A percentile compares a stretch with the other conserved stretches of the same genome.
phyloP scores from a whole-genome alignment of 1,140 invertebrate genomes.

The Eupristina koningsbergeri region DNA sequence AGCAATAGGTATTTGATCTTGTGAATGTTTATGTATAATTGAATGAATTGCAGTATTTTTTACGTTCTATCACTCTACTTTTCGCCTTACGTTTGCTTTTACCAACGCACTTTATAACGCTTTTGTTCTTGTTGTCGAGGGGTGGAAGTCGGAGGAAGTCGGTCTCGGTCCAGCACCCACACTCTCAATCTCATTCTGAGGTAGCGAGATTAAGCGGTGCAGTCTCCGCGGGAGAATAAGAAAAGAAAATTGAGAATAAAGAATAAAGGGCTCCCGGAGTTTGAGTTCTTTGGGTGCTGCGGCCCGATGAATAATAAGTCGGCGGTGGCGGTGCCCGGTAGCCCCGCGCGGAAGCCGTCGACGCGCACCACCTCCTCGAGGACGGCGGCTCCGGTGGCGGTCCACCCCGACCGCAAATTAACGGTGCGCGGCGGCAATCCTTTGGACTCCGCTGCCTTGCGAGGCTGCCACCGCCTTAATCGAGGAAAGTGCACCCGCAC shows the following conservation, averaged over 20 bases:
- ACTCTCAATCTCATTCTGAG: no score
- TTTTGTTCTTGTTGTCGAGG: no score
- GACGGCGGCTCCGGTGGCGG: no score
- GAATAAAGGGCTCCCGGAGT: not conserved
- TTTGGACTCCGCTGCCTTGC: not conserved
- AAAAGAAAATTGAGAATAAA: no score
- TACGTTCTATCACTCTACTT: no score
- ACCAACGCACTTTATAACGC: no score
- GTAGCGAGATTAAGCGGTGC: not conserved
- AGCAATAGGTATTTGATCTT: no score
- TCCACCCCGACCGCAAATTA: slow-evolving; percentile 65
- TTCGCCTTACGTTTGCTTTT: no score
- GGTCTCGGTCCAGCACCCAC: no score
- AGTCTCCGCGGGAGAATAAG: not conserved
- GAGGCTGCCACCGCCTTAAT: slow-evolving; percentile 37
- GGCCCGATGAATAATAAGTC: slow-evolving; percentile 8
- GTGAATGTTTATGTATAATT: no score
- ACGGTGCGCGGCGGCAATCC: slow-evolving; percentile 51
- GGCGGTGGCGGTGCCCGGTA: slow-evolving; percentile 1
- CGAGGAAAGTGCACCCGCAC: slow-evolving; percentile 49
- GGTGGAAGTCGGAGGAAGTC: no score
- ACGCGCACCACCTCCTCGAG: not conserved
- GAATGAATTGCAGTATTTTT: no score
- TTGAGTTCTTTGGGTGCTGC: not conserved
- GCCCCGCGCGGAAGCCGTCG: slow-evolving; percentile 9